Percentiles rank a stretch among this genome's conserved stretches.
These are phyloP conservation scores for Ceramica pisi DNA, from an alignment of 2,888 invertebrate species.

Conservation along the genomic window DNA sequence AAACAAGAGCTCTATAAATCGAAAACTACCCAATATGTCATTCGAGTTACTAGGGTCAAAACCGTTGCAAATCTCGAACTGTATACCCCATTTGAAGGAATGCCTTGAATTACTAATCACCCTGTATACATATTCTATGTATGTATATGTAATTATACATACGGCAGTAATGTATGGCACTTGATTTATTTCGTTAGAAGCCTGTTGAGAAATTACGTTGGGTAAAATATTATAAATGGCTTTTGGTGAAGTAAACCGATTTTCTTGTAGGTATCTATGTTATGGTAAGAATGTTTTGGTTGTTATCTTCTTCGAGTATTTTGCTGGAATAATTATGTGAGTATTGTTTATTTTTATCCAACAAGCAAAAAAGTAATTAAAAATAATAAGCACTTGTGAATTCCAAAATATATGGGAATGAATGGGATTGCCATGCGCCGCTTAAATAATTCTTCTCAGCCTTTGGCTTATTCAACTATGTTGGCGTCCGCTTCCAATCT, in stretches of 20 bases:
- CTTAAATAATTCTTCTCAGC: too few species aligned
- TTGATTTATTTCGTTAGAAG: constrained; percentile 49
- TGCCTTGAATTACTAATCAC: background rate
- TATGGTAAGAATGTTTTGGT: background rate
- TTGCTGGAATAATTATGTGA: background rate
- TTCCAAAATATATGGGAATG: too few species aligned
- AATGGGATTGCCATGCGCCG: too few species aligned
- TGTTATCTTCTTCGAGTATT: background rate
- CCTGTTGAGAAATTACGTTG: constrained; percentile 47
- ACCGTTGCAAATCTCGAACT: too few species aligned
- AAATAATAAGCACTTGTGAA: too few species aligned
- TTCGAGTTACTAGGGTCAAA: too few species aligned
- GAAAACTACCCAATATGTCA: too few species aligned
- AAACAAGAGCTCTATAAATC: too few species aligned
- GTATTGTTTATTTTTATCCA: background rate
- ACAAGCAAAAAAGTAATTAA: too few species aligned
- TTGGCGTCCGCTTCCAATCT: too few species aligned
- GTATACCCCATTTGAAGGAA: background rate
- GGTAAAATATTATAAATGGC: constrained; percentile 39
- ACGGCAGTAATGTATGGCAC: constrained; percentile 26
- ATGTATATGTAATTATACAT: constrained; percentile 18
- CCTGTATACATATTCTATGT: constrained; percentile 5
- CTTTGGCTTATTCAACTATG: too few species aligned
- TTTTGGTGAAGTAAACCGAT: background rate
- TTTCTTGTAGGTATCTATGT: background rate